Evolutionary conservation across 2,113 vertebrate genomes (phyloP).

Genomic region (Alligator mississippiensis): DNA sequence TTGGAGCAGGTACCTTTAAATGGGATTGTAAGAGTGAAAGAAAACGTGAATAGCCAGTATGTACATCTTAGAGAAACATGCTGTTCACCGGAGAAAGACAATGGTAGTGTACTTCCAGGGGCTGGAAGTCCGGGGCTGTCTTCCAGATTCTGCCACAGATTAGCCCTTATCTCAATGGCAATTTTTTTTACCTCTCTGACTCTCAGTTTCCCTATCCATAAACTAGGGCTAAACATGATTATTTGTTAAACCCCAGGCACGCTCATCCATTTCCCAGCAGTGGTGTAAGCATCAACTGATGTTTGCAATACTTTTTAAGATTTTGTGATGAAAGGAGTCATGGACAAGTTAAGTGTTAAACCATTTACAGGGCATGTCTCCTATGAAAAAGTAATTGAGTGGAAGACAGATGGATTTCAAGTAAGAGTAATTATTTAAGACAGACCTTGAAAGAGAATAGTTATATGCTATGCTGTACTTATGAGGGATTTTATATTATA

Average conservation of each 20-base stretch:
- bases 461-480: slow-evolving; percentile 20
- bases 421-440: slow-evolving; percentile 16
- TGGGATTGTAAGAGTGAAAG: not conserved
- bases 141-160: not conserved
- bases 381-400: slow-evolving; percentile 26
- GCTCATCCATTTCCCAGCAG: not conserved
- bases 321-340: slow-evolving; percentile 26
- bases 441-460: slow-evolving; percentile 30
- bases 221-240: slow-evolving; percentile 33
- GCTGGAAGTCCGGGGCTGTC: slow-evolving; percentile 44
- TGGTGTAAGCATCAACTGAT: slow-evolving; percentile 47
- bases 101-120: slow-evolving; percentile 55
- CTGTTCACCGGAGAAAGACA: slow-evolving; percentile 20
- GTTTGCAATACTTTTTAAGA: slow-evolving; percentile 45
- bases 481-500: not conserved
- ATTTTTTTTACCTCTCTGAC: slow-evolving; percentile 58
- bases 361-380: slow-evolving; percentile 47
- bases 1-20: not conserved
- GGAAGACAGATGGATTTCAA: slow-evolving; percentile 24
- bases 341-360: slow-evolving; percentile 49
- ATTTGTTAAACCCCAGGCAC: not conserved
- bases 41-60: slow-evolving; percentile 33
- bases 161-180: not conserved
- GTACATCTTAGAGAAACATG: slow-evolving; percentile 22
- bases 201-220: slow-evolving; percentile 58